Base-by-base conservation (phyloP, 2,113 vertebrate species). In the Raja brachyura region DNA sequence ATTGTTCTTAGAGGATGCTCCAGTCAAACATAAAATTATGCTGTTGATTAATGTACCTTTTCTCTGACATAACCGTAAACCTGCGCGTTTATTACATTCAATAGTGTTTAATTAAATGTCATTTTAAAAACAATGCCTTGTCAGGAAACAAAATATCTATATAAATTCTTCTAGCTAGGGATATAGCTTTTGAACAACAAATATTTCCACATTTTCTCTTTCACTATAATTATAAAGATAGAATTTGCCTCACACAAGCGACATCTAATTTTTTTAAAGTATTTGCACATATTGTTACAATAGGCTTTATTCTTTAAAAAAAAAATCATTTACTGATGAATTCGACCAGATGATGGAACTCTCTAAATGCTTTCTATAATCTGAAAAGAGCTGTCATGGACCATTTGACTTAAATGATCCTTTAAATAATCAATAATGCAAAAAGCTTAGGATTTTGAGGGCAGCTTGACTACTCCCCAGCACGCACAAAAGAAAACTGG, bases 321-420 rank as follows among this genome's bases (percentile, higher is more conserved):
- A n/a, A n/a, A 48, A 48, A 1, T 92, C 33, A 74, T 39, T 73
- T 92, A 70, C 18, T 70, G 68, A 54, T 73, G 39, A 73, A 70
- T 92, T 39, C 39, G 39, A 4, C 39, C 68, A 48, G 59, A 66
- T 8, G n/a, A 18, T 63, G 18, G 70, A 92, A 28, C n/a, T 68
- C 73, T 92, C 18, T 73, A 54, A 73, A 92, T 54, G 68, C 20
- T 54, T 92, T 92, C 68, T 68, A 74, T 92, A 70, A 92, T 73
- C 68, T 70, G 33, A 25, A 92, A 86, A 92, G 70, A 92, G 88
- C 90, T 92, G 88, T 61, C 68, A 25, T 92, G 66, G 88, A 22
- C 61, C 61, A 92, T 92, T 92, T 92, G 90, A 92, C 90, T 92
- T 92, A 92, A 92, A 92, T 74, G 90, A 92, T 73, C 63, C 90